Conservation (phyloP, 2,797 vertebrate species). For the Gephyroberyx darwinii region DNA sequence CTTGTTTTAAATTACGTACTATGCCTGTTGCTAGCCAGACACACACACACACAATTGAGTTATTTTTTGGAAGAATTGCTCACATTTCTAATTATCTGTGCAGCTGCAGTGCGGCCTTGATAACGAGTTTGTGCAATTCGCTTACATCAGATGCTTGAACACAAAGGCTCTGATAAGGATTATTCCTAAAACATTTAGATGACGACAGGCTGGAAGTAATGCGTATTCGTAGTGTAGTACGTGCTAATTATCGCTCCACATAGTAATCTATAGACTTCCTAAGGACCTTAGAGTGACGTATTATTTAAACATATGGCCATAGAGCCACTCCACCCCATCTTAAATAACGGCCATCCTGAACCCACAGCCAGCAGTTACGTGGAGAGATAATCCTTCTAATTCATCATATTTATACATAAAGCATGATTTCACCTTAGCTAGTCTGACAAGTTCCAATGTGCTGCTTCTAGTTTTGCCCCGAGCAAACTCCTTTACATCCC, state of each 20-base stretch:
- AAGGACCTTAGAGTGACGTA: conserved; percentile 49
- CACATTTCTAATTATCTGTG: conserved; percentile 91
- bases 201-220: conserved; percentile 81
- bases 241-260: conserved; percentile 66
- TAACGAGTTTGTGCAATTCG: conserved; percentile 74
- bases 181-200: conserved; percentile 85
- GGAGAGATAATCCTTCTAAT: conserved; percentile 43
- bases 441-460: conserved; percentile 39
- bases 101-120: conserved; percentile 85
- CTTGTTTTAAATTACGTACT: not conserved
- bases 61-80: conserved; percentile 81
- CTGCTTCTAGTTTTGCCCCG: conserved; percentile 63
- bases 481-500: conserved; percentile 69
- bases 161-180: conserved; percentile 88
- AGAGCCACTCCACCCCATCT: conserved; percentile 43
- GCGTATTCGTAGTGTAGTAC: conserved; percentile 56
- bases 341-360: conserved; percentile 46
- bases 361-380: conserved; percentile 40
- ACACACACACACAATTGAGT: conserved; percentile 63
- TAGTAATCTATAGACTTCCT: conserved; percentile 70
- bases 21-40: not conserved
- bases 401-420: conserved; percentile 46
- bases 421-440: conserved; percentile 33
- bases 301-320: conserved; percentile 60
- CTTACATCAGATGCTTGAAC: conserved; percentile 85